These are phyloP conservation scores for Acanthaster planci DNA, from an alignment of 35 echinoderm and acorn worm species.

Conservation along the genomic window DNA sequence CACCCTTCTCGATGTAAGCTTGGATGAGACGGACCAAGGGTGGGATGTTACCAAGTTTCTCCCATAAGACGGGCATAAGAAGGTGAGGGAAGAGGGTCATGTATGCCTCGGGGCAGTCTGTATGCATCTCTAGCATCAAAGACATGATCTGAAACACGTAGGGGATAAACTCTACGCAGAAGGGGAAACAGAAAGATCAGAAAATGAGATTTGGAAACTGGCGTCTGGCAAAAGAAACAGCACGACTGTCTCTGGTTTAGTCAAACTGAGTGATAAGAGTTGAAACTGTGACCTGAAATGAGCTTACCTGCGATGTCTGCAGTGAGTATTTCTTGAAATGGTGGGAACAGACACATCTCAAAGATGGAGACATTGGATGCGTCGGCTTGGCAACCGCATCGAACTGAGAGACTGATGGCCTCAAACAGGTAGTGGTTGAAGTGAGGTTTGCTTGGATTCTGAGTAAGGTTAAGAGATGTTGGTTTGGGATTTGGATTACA, in stretches of 20 bases:
- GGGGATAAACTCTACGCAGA: constrained; percentile 86
- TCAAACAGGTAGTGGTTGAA: constrained; percentile 99
- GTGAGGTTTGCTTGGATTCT: constrained; percentile 99
- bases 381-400: constrained; percentile 79
- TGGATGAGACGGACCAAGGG: constrained; percentile 82
- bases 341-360: constrained; percentile 78
- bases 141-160: constrained; percentile 99
- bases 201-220: neutral
- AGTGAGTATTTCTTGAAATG: constrained; percentile 79
- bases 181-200: neutral
- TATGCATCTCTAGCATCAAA: constrained; percentile 87
- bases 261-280: too few relatives aligned
- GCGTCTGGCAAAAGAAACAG: too few relatives aligned
- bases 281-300: too few relatives aligned
- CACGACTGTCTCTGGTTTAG: too few relatives aligned
- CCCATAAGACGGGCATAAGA: constrained; percentile 87
- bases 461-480: constrained; percentile 2
- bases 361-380: constrained; percentile 51
- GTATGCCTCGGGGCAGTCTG: constrained; percentile 71
- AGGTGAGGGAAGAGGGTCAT: constrained; percentile 84
- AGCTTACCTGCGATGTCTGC: constrained; percentile 86
- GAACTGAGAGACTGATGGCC: constrained; percentile 77
- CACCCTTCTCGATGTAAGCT: constrained; percentile 92
- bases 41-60: constrained; percentile 89
- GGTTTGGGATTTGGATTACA: neutral